A percentile compares a stretch with the other conserved stretches of the same genome.
Evolutionary conservation across 2,888 invertebrate species (phyloP).

Genomic region (Chrysodeixis includens): DNA sequence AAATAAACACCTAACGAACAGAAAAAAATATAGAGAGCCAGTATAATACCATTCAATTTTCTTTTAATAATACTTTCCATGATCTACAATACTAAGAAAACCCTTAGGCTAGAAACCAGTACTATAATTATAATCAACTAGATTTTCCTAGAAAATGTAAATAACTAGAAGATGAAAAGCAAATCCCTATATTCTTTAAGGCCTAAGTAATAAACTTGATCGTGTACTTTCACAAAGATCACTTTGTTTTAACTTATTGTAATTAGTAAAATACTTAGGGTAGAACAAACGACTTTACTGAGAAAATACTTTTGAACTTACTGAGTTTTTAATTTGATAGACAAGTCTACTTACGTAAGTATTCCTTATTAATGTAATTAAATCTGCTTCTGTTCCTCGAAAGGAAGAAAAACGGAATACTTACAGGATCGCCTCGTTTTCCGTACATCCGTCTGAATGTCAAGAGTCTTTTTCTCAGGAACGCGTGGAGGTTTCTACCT

Average conservation of each 20-base stretch:
- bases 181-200: conserved; percentile 1
- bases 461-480: too few species aligned
- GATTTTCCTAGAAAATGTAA: neutral
- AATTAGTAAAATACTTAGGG: conserved; percentile 24
- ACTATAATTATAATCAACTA: neutral
- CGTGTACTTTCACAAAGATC: conserved; percentile 15
- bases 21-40: neutral
- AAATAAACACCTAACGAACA: neutral
- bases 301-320: neutral
- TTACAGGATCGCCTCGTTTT: too few species aligned
- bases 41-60: too few species aligned
- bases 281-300: conserved; percentile 21
- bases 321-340: too few species aligned
- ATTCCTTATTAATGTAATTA: too few species aligned
- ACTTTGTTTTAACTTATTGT: conserved; percentile 10
- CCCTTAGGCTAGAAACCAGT: neutral
- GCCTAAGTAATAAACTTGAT: conserved; percentile 13
- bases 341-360: too few species aligned
- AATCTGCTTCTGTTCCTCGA: too few species aligned
- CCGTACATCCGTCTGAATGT: too few species aligned
- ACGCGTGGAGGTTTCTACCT: too few species aligned
- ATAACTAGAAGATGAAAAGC: conserved; percentile 9
- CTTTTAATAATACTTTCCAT: neutral
- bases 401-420: too few species aligned
- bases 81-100: neutral